Percentiles rank a stretch among this genome's conserved stretches.
Conservation (phyloP, 2,888 invertebrate genomes). For the Seira sanloemensis region DNA sequence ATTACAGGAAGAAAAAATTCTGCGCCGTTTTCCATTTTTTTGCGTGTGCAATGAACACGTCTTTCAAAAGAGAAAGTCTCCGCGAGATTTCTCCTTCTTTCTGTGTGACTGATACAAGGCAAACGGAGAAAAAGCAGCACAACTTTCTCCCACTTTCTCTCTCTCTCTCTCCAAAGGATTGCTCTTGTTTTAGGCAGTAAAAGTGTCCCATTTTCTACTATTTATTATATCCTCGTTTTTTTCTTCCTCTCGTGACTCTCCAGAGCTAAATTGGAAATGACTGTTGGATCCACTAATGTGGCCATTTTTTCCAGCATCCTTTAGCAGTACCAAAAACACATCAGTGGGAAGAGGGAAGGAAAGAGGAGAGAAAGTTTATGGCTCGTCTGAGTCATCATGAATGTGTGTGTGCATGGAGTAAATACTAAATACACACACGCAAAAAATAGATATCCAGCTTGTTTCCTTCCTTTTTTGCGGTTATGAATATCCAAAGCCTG, state of each 20-base stretch:
- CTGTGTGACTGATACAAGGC: no score
- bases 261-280: slow-evolving; percentile 52
- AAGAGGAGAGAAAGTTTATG: not conserved
- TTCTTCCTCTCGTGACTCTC: no score
- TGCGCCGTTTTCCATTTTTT: slow-evolving; percentile 32
- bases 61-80: slow-evolving; percentile 20
- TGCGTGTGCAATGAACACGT: slow-evolving; percentile 44
- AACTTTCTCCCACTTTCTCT: slow-evolving; percentile 33
- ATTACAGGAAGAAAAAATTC: not conserved
- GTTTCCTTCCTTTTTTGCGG: no score
- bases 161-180: slow-evolving; percentile 13
- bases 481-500: not conserved
- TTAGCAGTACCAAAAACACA: no score
- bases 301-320: slow-evolving; percentile 30
- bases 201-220: slow-evolving; percentile 61
- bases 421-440: not conserved
- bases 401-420: not conserved
- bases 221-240: slow-evolving; percentile 59
- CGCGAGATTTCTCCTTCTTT: no score
- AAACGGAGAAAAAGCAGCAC: slow-evolving; percentile 20
- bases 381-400: not conserved
- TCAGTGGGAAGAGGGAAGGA: no score
- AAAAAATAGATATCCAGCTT: no score
- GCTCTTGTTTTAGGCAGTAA: slow-evolving; percentile 59
- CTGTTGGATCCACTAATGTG: slow-evolving; percentile 51